phyloP scores from a whole-genome alignment of 37 sponge, comb jelly and placozoan genomes.

The Aphrocallistes beatrix region DNA sequence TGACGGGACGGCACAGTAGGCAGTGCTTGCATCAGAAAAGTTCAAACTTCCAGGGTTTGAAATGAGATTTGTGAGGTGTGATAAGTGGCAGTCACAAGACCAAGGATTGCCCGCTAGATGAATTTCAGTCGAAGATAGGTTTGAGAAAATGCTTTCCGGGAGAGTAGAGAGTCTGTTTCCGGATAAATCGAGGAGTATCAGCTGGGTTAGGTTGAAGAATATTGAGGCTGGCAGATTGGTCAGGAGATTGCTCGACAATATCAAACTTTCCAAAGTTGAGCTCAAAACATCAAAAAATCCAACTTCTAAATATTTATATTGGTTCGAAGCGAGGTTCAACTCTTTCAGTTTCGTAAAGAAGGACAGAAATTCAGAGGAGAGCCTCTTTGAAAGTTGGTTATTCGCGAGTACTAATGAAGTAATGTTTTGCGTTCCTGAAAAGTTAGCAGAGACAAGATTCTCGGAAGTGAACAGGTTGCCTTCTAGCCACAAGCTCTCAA shows the following conservation, averaged over 20 bases:
- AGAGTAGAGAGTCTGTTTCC: conserved; percentile 1
- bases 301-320: background rate
- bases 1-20: conserved; percentile 22
- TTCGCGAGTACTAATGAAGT: background rate
- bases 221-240: background rate
- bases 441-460: background rate
- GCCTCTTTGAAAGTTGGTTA: background rate
- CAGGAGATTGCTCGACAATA: background rate
- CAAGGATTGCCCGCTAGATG: conserved; percentile 30
- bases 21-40: background rate
- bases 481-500: background rate
- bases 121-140: background rate
- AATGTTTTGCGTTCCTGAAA: background rate
- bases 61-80: background rate
- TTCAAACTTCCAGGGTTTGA: background rate
- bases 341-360: background rate
- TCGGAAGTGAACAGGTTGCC: conserved; percentile 14
- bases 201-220: background rate
- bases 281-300: background rate
- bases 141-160: background rate
- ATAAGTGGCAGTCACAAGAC: conserved; percentile 53
- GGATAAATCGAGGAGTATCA: background rate
- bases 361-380: background rate
- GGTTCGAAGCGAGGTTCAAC: background rate
- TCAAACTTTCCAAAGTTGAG: background rate